Evolutionary conservation across 2,888 invertebrate genomes (phyloP), one percentile per base, ranked within the genome.

Genomic region (Apodemia hepburni): DNA sequence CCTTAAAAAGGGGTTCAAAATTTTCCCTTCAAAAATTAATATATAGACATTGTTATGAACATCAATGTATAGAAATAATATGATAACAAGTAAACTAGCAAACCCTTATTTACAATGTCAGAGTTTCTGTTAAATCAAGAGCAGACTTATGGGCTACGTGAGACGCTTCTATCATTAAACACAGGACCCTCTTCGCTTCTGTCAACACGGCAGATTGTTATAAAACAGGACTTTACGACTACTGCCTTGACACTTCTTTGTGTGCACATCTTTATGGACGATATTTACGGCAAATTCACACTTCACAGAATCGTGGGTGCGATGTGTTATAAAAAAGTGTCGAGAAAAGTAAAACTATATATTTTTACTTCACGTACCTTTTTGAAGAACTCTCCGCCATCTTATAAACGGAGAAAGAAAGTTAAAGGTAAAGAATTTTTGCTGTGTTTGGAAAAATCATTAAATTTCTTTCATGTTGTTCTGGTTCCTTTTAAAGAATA

Each of bases 101-200:
- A 42, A 15, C 27, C 22, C 22, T 22, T 54, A 54, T 54, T 27
- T 54, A 54, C 54, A 54, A 54, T 54, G 54, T 54, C 27, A 15
- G 54, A 27, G 27, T 54, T 54, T 54, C 27, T 54, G 54, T 54
- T 15, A 27, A 54, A 54, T 54, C 27, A 54, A 54, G 54, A 54
- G 70, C 69, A 71, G 73, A 70, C 73, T 78, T 77, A 77, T 69
- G 72, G 75, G 66, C 71, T 76, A 79, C 81, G 80, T 81, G 80
- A 79, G 72, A 71, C 70, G 78, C 75, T 75, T 76, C 68, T 27
- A 54, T 69, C 70, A 69, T 69, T 71, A 70, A 73, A 70, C 71
- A 70, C 71, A 68, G 66, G 71, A 67, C 71, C 68, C 63, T 68
- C 68, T 64, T 72, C 74, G 73, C 72, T 71, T 66, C 70, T 72